These are phyloP conservation scores for Harpagus bidentatus DNA, from an alignment of 2,113 vertebrate species.

Conservation along the genomic window DNA sequence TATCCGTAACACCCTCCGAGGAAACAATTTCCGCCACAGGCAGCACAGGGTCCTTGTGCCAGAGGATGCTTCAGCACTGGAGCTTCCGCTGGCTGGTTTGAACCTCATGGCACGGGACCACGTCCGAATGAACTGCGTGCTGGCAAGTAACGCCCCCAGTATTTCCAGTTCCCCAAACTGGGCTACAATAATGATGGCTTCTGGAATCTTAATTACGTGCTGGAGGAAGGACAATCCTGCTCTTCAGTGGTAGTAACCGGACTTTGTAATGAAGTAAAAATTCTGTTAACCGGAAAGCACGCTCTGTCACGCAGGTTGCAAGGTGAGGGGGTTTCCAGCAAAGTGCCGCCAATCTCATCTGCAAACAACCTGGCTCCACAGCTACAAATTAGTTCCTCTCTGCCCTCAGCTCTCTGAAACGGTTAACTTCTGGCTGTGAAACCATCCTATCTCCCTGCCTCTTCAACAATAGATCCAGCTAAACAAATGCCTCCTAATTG, in stretches of 20 bases:
- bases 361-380: slow-evolving; percentile 33
- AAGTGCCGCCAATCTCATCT: background rate
- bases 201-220: background rate
- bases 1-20: background rate
- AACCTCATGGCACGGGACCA: background rate
- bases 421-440: slow-evolving; percentile 36
- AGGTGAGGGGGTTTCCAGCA: slow-evolving; percentile 20
- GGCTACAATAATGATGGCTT: background rate
- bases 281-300: background rate
- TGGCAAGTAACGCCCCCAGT: background rate
- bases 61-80: background rate
- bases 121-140: background rate
- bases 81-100: background rate
- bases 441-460: slow-evolving; percentile 29
- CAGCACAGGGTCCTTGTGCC: background rate
- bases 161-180: background rate
- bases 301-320: background rate
- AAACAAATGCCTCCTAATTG: slow-evolving; percentile 70
- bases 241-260: background rate
- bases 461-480: slow-evolving; percentile 61
- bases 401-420: background rate
- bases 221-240: background rate
- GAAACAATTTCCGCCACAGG: slow-evolving; percentile 8
- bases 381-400: slow-evolving; percentile 32
- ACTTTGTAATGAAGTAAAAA: background rate